phyloP scores from a whole-genome alignment of 1,140 invertebrate species.

The Elymnias hypermnestra region DNA sequence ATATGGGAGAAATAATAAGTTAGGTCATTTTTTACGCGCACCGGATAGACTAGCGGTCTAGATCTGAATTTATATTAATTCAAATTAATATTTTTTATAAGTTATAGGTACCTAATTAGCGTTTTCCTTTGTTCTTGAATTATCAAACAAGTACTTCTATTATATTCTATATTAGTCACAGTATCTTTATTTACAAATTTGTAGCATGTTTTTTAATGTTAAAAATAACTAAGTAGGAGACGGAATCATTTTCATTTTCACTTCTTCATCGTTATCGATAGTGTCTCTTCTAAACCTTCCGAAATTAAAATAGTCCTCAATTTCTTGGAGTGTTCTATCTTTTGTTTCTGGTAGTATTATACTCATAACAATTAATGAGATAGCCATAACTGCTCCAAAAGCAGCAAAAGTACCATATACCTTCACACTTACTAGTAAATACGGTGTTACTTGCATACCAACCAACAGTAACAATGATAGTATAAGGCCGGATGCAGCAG shows the following conservation, averaged over 20 bases:
- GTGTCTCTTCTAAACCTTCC: slow-evolving; percentile 29
- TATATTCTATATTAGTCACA: no score
- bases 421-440: slow-evolving; percentile 35
- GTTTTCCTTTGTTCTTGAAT: no score
- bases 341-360: slow-evolving; percentile 52
- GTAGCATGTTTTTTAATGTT: no score
- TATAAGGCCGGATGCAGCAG: slow-evolving; percentile 32
- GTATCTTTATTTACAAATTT: no score
- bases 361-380: slow-evolving; percentile 31
- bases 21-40: no score
- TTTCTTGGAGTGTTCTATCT: slow-evolving; percentile 50
- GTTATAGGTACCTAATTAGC: no score
- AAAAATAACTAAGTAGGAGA: no score
- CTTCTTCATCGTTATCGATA: slow-evolving; percentile 18
- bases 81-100: no score
- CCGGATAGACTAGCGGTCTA: no score
- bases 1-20: no score
- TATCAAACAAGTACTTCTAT: no score
- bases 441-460: slow-evolving; percentile 44
- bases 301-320: slow-evolving; percentile 49
- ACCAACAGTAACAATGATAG: slow-evolving; percentile 33
- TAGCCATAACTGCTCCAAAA: slow-evolving; percentile 30
- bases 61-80: no score
- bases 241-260: slow-evolving; percentile 24
- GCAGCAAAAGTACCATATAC: slow-evolving; percentile 49